Base-by-base conservation (phyloP, 2,888 invertebrate species). In the Tromatobia lineatoria region DNA sequence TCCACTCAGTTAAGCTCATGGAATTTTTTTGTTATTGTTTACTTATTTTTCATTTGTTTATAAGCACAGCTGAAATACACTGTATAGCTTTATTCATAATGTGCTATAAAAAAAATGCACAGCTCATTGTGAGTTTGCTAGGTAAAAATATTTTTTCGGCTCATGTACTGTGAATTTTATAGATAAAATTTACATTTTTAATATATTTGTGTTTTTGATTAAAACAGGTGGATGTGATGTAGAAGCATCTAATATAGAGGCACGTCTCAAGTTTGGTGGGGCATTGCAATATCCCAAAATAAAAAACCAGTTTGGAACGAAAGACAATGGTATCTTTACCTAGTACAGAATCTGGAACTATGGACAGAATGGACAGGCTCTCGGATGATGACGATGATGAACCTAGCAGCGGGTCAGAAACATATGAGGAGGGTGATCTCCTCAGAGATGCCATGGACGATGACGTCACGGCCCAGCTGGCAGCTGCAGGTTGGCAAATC, bases 381-480 rank as follows among this genome's bases (percentile, higher is more conserved):
- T 90, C 92, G 29, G 98, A 98, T 85, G 98, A 98, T 89, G 98
- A 98, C 88, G 96, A 97, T 89, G 97, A 96, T 86, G 97, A 97
- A 80, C 97, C 97, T 80, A 97, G 97, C 76, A 96, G 97, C 42
- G 96, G 96, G 71, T 97, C 97, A 57, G 95, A 95, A 54, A 96
- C 97, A 89, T 97, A 97, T 90, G 98, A 98, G 92, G 96, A 96
- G 75, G 95, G 96, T 2, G 99, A 99, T 92, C 95, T 98, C 85
- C 96, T 98, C 94, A 96, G 97, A 88, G 96, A 96, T 80, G 97
- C 97, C 71, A 97, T 98, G 96, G 96, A 97, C 88, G 99, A 99
- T 94, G 99, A 99, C 92, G 98, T 99, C 90, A 98, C 99, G 88
- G 98, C 99, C 93, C 99, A 99, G 93, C 95, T 99, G 90, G 99